phyloP scores from a whole-genome alignment of 2,113 vertebrate species.

The Caranx ignobilis region DNA sequence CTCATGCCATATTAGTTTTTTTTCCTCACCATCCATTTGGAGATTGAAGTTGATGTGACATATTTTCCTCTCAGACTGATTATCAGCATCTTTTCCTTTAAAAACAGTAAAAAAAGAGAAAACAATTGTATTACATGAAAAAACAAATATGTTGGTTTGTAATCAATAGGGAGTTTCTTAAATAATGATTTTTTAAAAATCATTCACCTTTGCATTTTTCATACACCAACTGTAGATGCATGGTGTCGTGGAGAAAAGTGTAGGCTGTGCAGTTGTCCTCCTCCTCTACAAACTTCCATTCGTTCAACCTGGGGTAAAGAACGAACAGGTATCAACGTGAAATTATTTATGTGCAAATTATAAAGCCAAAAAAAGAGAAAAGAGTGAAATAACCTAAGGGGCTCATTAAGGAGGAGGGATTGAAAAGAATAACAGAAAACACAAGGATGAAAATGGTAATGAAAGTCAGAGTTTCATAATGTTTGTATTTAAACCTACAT shows the following conservation, averaged over 20 bases:
- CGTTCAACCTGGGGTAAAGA: conserved; percentile 74
- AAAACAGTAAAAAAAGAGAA: conserved; percentile 14
- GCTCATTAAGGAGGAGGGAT: background rate
- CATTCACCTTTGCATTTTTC: conserved; percentile 67
- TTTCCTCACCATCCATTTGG: conserved; percentile 76
- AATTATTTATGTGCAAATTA: background rate
- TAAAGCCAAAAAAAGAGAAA: background rate
- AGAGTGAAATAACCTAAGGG: background rate
- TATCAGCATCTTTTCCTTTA: conserved; percentile 49
- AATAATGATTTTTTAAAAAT: background rate
- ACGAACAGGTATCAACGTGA: background rate
- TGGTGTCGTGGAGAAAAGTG: conserved; percentile 78
- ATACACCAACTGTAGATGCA: conserved; percentile 73
- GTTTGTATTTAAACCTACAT: conserved; percentile 53
- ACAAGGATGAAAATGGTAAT: background rate
- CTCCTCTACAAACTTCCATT: conserved; percentile 75
- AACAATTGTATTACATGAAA: too few relatives aligned
- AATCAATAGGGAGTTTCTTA: background rate
- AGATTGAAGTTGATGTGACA: conserved; percentile 67
- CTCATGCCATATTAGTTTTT: too few relatives aligned
- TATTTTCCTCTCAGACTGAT: conserved; percentile 63
- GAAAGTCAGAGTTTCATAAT: background rate
- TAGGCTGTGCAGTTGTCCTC: conserved; percentile 54
- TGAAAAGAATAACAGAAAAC: too few relatives aligned
- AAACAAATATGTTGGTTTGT: background rate